Percentiles rank a stretch among this genome's conserved stretches.
Evolutionary conservation across 2,888 invertebrate genomes (phyloP).

Genomic region (Stenchaetothrips biformis): DNA sequence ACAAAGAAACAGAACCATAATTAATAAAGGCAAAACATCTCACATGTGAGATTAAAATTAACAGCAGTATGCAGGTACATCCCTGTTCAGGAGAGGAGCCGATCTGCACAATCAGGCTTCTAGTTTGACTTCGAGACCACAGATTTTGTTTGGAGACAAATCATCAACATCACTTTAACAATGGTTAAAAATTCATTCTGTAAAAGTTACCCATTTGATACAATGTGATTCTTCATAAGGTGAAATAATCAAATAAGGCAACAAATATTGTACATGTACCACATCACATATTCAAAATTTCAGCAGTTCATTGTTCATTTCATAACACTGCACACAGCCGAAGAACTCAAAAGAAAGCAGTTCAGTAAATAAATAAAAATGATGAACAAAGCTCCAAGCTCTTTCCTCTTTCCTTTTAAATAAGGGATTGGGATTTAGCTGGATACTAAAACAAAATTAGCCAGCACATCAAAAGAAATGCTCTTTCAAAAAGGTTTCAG

Average conservation of each 20-base stretch:
- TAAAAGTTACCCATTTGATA: background rate
- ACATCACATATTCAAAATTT: background rate
- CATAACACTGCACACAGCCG: background rate
- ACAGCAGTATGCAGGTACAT: no score
- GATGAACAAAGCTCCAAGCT: background rate
- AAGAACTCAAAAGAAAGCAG: background rate
- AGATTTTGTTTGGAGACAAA: no score
- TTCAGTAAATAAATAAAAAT: background rate
- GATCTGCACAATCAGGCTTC: no score
- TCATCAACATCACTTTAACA: no score
- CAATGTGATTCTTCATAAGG: background rate
- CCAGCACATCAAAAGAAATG: background rate
- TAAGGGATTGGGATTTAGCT: background rate
- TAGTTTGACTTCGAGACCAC: no score
- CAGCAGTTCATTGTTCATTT: background rate
- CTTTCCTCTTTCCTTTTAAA: background rate
- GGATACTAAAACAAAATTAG: background rate
- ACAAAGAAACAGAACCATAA: no score
- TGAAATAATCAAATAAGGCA: background rate
- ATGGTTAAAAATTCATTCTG: no score
- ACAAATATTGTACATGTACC: background rate
- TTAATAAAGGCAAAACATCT: no score
- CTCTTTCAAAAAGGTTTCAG: background rate
- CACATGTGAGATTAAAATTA: no score
- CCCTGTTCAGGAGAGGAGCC: no score